phyloP scores from a whole-genome alignment of 2,113 vertebrate genomes.

The Zootoca vivipara region DNA sequence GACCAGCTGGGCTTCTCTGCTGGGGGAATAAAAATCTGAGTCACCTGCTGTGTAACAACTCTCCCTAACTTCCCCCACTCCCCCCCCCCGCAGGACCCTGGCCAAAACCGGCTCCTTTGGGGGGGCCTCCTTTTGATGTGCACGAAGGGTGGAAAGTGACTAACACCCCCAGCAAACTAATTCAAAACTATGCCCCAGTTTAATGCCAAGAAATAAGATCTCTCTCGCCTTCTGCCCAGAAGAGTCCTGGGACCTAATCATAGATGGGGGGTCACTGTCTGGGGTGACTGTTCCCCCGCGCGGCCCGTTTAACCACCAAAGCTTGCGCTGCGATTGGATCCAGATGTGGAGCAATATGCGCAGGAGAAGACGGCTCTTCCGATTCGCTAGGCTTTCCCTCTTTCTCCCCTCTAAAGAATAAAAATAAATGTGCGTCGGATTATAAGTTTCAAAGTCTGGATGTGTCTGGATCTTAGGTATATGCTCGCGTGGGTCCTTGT shows the following conservation, averaged over 20 bases:
- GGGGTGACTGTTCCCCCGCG: background rate
- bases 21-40: background rate
- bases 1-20: no score
- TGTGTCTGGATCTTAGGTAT: background rate
- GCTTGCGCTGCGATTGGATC: background rate
- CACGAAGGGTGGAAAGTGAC: background rate
- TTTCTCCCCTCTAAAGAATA: no score
- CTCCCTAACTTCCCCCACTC: no score
- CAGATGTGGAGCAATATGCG: constrained; percentile 1
- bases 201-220: background rate
- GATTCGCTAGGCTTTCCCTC: background rate
- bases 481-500: background rate
- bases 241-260: background rate
- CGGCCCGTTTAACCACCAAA: background rate
- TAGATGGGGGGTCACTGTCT: background rate
- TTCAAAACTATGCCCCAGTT: background rate
- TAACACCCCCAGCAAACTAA: background rate
- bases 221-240: background rate
- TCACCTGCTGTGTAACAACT: background rate
- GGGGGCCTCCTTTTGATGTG: background rate
- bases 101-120: no score
- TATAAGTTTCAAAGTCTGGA: background rate
- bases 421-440: background rate
- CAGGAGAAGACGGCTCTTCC: background rate
- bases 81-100: background rate